phyloP scores from a whole-genome alignment of 2,113 vertebrate genomes.

The Triplophysa siluroides region DNA sequence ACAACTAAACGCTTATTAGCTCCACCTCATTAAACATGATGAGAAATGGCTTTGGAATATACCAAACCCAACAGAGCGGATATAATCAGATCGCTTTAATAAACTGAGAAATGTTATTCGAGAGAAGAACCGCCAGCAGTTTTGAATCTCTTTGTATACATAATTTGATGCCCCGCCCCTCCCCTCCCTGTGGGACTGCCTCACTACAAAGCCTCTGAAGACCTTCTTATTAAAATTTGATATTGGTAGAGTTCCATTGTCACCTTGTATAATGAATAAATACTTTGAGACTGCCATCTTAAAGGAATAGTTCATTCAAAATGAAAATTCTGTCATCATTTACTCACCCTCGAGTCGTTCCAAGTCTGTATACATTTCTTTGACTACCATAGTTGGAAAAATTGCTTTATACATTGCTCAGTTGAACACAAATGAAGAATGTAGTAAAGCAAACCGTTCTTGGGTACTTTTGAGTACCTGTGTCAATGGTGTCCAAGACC shows the following conservation, averaged over 20 bases:
- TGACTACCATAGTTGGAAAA: no score
- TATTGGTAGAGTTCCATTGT: constrained; percentile 3
- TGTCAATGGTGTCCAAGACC: no score
- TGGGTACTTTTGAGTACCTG: no score
- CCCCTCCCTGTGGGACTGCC: neutral
- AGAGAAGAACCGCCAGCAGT: neutral
- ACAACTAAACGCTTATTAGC: constrained; percentile 24
- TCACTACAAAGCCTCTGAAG: constrained; percentile 17
- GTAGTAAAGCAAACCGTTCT: no score
- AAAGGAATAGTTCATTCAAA: no score
- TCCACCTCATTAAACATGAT: constrained; percentile 20
- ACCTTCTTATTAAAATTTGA: constrained; percentile 29
- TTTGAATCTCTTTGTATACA: constrained; percentile 19
- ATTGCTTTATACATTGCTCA: no score
- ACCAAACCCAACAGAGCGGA: neutral
- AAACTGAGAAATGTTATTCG: neutral
- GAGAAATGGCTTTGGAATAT: constrained; percentile 12
- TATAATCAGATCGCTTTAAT: constrained; percentile 13
- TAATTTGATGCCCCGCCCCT: neutral
- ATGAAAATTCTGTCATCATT: no score
- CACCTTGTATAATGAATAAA: constrained; percentile 15
- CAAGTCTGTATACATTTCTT: no score
- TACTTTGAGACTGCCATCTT: neutral
- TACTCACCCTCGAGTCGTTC: no score
- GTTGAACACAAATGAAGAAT: no score